Evolutionary conservation across 2,888 invertebrate genomes (phyloP).

Genomic region (Troides oblongomaculatus): DNA sequence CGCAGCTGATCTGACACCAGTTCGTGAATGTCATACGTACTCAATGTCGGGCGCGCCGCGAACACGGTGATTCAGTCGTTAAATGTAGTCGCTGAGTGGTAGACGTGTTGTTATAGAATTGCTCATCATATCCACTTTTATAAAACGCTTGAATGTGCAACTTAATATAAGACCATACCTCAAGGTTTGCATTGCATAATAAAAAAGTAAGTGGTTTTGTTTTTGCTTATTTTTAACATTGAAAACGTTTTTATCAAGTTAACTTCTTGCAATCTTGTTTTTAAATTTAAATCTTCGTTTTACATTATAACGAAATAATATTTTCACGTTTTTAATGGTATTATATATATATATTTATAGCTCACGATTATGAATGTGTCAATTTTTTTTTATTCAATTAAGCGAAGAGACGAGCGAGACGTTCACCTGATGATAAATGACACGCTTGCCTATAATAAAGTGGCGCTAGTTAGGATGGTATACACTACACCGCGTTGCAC

Average conservation of each 20-base stretch:
- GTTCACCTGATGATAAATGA: no score
- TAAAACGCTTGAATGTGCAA: constrained; percentile 6
- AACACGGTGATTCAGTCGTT: not conserved
- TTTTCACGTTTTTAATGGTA: not conserved
- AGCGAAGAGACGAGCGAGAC: no score
- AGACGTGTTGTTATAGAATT: constrained; percentile 7
- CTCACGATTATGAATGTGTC: no score
- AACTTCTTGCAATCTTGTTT: not conserved
- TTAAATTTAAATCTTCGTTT: not conserved
- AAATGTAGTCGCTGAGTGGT: not conserved
- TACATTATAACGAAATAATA: not conserved
- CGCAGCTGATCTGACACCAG: not conserved
- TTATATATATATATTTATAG: no score
- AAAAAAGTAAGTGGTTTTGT: not conserved
- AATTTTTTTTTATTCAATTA: no score
- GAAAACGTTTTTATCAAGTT: not conserved
- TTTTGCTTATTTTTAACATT: not conserved
- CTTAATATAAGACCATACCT: not conserved
- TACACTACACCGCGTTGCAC: no score
- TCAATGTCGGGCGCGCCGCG: not conserved
- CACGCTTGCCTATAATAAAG: no score
- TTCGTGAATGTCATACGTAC: constrained; percentile 7
- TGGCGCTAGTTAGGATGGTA: no score
- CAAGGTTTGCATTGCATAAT: not conserved
- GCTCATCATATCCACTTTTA: not conserved